Percentiles rank a stretch among this genome's conserved stretches.
Conservation (phyloP, 2,888 invertebrate species). For the Emmelina monodactyla region DNA sequence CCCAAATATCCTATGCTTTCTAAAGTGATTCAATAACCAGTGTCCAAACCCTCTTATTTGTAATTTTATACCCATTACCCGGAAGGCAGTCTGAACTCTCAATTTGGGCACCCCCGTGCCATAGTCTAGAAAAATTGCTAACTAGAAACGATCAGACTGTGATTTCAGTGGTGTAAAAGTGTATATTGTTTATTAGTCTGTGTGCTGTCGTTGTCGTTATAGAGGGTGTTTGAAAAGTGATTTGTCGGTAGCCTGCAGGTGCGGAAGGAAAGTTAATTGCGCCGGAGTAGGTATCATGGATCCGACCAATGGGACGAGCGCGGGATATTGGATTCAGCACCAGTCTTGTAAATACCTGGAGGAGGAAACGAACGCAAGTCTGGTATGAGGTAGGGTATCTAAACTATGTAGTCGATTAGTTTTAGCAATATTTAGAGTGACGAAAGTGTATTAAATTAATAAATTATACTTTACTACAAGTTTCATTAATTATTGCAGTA, state of each 20-base stretch:
- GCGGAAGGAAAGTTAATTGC: conserved; percentile 52
- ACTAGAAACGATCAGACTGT: too few relatives aligned
- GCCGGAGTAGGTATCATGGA: conserved; percentile 44
- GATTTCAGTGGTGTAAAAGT: too few relatives aligned
- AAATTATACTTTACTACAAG: too few relatives aligned
- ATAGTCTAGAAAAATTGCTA: too few relatives aligned
- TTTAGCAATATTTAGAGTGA: too few relatives aligned
- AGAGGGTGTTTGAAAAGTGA: conserved; percentile 37
- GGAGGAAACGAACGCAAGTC: too few relatives aligned
- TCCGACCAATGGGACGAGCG: conserved; percentile 48
- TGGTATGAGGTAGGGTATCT: too few relatives aligned
- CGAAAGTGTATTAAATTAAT: too few relatives aligned
- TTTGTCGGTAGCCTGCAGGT: conserved; percentile 45
- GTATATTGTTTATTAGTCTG: too few relatives aligned
- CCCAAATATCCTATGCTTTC: conserved; percentile 52
- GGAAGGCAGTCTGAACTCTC: conserved; percentile 24
- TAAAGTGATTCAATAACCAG: conserved; percentile 46
- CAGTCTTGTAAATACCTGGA: too few relatives aligned
- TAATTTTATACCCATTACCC: conserved; percentile 44
- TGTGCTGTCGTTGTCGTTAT: conserved; percentile 16
- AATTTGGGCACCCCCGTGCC: conserved; percentile 26
- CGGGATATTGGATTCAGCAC: conserved; percentile 31
- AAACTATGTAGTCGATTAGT: too few relatives aligned
- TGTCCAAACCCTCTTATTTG: conserved; percentile 30
- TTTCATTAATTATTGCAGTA: too few relatives aligned